Conservation (phyloP, 2,797 vertebrate species). For the Neosilurus mollespiculum region DNA sequence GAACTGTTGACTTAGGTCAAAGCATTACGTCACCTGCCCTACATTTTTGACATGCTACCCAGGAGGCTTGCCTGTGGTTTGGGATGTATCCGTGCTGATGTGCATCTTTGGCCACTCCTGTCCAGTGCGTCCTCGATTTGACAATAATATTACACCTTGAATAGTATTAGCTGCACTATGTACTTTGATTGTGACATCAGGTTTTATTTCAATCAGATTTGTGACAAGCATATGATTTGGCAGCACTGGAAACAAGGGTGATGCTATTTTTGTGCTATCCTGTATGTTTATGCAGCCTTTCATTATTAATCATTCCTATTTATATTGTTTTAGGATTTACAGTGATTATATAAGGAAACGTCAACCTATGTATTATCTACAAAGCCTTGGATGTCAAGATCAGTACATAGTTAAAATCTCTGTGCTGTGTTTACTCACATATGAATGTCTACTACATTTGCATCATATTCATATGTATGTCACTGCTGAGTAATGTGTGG, state of each 20-base stretch:
- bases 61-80: conserved; percentile 9
- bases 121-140: background rate
- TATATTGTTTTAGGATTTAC: too few relatives aligned
- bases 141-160: too few relatives aligned
- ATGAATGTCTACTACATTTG: conserved; percentile 54
- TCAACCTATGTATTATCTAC: background rate
- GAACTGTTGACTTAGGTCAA: background rate
- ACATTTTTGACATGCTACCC: background rate
- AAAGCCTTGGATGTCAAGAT: background rate
- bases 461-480: conserved; percentile 57
- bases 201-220: background rate
- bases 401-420: background rate
- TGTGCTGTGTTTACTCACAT: conserved; percentile 24
- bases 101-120: background rate
- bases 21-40: conserved; percentile 1
- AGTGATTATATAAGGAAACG: too few relatives aligned
- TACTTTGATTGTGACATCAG: background rate
- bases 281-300: too few relatives aligned
- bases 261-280: too few relatives aligned
- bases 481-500: conserved; percentile 40
- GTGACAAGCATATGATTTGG: too few relatives aligned
- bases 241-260: too few relatives aligned
- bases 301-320: too few relatives aligned
- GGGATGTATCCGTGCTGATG: background rate
- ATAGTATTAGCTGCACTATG: background rate